Evolutionary conservation across 2,888 invertebrate species (phyloP).

Genomic region (Drosophila prolongata): DNA sequence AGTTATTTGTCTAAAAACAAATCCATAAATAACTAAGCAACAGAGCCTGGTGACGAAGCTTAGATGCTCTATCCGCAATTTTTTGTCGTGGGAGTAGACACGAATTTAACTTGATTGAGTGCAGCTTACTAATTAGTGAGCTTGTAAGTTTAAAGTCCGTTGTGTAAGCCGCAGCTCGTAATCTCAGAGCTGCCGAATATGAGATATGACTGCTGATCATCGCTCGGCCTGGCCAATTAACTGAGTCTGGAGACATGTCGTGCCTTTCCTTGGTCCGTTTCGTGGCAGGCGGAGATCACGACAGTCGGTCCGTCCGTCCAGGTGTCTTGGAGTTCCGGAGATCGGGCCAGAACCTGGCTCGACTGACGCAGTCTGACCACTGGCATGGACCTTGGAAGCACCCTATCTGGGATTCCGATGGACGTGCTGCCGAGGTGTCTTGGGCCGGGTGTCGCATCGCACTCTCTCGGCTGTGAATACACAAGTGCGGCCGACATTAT

Average conservation of each 20-base stretch:
- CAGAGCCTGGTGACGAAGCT: not conserved
- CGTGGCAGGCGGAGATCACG: constrained; percentile 34
- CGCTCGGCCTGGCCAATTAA: constrained; percentile 18
- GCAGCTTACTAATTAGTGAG: constrained; percentile 10
- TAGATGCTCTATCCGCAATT: not conserved
- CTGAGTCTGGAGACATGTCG: constrained; percentile 12
- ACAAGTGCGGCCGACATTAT: constrained; percentile 43
- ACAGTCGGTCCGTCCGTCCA: not conserved
- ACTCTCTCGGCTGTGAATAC: constrained; percentile 30
- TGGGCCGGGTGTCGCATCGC: constrained; percentile 31
- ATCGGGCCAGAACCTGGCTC: constrained; percentile 1
- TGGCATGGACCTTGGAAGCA: too few species aligned
- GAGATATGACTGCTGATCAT: constrained; percentile 34
- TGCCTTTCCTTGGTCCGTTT: constrained; percentile 24
- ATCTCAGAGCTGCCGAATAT: constrained; percentile 25
- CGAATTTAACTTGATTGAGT: constrained; percentile 13
- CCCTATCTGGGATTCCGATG: constrained; percentile 4
- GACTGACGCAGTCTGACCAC: not conserved
- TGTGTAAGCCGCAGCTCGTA: constrained; percentile 16
- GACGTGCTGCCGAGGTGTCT: constrained; percentile 14
- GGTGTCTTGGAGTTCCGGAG: constrained; percentile 5
- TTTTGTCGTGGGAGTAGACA: constrained; percentile 6
- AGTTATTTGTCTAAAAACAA: too few species aligned
- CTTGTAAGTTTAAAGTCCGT: constrained; percentile 2
- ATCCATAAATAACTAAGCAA: not conserved